Percentiles rank a stretch among this genome's conserved stretches.
Evolutionary conservation across 2,888 invertebrate genomes (phyloP).

Genomic region (Nephrotoma appendiculata): DNA sequence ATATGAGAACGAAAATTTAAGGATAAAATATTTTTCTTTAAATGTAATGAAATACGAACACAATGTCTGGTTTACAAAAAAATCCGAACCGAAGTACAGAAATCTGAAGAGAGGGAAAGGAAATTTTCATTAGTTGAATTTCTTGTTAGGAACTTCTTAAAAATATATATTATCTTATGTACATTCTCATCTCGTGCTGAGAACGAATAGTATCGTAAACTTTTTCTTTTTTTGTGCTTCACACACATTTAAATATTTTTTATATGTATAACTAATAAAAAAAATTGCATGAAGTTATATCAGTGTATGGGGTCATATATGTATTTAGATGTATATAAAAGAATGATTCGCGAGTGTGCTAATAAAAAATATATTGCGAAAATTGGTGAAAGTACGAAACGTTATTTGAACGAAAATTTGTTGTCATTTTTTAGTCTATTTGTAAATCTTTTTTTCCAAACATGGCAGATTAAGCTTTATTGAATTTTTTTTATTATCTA

Average conservation of each 20-base stretch:
- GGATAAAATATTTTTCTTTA: neutral
- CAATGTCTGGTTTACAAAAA: neutral
- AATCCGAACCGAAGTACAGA: neutral
- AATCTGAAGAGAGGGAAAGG: neutral
- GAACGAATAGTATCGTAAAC: neutral
- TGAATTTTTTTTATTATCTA: neutral
- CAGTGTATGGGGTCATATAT: neutral
- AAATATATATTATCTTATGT: neutral
- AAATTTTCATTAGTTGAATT: neutral
- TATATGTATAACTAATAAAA: neutral
- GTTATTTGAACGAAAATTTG: neutral
- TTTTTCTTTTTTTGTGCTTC: neutral
- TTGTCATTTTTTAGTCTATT: neutral
- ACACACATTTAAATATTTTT: neutral
- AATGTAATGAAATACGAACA: neutral
- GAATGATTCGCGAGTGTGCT: neutral
- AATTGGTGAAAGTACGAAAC: slow-evolving; percentile 2
- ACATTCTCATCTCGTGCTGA: neutral
- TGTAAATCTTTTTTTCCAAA: neutral
- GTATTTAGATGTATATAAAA: neutral
- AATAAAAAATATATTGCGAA: neutral
- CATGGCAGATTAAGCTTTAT: neutral
- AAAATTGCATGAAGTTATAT: neutral
- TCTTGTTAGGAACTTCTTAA: neutral
- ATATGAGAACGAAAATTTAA: neutral